Evolutionary conservation across 2,888 invertebrate species (phyloP), one percentile per base, ranked within the genome.

Genomic region (Drosophila atripex): DNA sequence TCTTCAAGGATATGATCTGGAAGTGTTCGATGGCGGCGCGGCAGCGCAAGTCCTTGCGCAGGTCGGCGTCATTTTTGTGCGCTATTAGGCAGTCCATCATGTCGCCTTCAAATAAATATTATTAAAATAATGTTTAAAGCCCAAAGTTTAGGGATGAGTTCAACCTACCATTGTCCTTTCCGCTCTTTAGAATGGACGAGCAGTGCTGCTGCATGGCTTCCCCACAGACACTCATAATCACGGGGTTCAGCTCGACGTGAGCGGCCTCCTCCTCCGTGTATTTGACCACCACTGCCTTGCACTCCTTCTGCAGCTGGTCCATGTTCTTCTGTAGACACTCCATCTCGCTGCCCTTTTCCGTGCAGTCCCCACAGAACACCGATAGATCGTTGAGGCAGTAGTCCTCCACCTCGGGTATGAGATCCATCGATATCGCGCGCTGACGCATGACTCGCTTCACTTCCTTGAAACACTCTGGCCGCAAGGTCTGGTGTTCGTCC

Each of bases 11-110:
- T 71, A 98, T 96, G 69, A 99, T 93, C 92, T 99, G 99, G 89
- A 98, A 98, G 92, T 99, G 99, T 92, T 99, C 99, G 52, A 99
- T 96, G 69, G 98, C 97, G 38, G 97, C 96, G 73, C 96, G 94
- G 91, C 99, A 99, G 91, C 98, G 97, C 0, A 92, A 83, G 89
- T 96, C 95, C 16, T 94, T 93, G 84, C 95, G 94, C 87, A 97
- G 94, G 86, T 96, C 94, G 5, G 95, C 94, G 83, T 97, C 95
- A 90, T 97, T 97, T 92, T 99, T 99, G 90, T 98, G 96, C 38
- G 95, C 93, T 63, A 99, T 96, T 54, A 99, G 93, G 91, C 99
- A 99, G 68, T 98, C 97, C 95, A 99, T 96, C 79, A 98, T 94
- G 79, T 98, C 97, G 61, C 97, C 91, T 90, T 21, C 0, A 32